Evolutionary conservation across 2,113 vertebrate species (phyloP), one percentile per base, ranked within the genome.

Genomic region (Nothoprocta perdicaria): DNA sequence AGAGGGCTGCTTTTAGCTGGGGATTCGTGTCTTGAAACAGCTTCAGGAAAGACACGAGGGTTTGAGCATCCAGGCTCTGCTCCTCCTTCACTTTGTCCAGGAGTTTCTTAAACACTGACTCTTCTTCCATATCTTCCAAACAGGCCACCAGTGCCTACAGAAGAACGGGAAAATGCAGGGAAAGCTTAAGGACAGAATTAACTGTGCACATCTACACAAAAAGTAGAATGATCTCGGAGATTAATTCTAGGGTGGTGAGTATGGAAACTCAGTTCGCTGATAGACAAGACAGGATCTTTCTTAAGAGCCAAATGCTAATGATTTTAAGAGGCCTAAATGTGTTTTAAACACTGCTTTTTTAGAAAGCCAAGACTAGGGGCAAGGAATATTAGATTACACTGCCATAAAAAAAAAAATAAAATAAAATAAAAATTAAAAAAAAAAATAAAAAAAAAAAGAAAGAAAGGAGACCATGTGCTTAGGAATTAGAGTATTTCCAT

Each of bases 61-160:
- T 94, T 71, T 96, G 90, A 52, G 94, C 76, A 33, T 89, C 90
- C 62, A 97, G 85, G 58, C 86, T 76, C 63, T 35, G 38, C 8
- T 92, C 33, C 4, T 93, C 89, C 67, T 81, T 95, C 13, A 97
- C 91, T 91, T 91, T 93, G 52, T 76, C 85, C 80, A 98, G 93
- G 68, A 98, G 91, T 57, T 88, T 97, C 92, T 84, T 91, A 71
- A 98, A 97, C 80, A 92, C 72, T 2, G 62, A 50, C 77, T 83
- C 63, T 33, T 89, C 88, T 86, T 94, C 94, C 75, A 92, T 84
- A 79, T 89, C 95, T 58, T 90, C 86, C 86, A 97, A 96, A 80
- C 96, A 97, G 33, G 89, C 92, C 77, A 89, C 43, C 45, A 98
- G 80, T 63, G 72, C 88, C 97, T 98, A 45, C 21, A 80, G 41